Conservation (phyloP, 2,888 invertebrate species). For the Noctua pronuba region DNA sequence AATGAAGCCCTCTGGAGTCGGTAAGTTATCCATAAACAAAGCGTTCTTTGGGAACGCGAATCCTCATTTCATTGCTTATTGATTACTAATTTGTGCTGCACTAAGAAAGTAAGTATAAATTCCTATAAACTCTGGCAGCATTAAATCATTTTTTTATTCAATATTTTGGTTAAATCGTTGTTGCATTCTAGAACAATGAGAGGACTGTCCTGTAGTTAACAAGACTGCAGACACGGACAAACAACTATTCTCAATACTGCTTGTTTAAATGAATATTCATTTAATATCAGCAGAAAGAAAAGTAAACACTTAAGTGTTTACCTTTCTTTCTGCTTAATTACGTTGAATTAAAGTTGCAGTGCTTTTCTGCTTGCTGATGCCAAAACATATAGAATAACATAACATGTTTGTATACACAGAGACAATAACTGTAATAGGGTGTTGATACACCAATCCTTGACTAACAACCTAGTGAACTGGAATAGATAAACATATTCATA, state of each 20-base stretch:
- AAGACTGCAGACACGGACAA: slow-evolving; percentile 6
- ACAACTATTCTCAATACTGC: not conserved
- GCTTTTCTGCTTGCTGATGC: not conserved
- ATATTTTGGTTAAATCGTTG: not conserved
- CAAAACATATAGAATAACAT: not conserved
- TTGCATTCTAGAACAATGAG: slow-evolving; percentile 7
- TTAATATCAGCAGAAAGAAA: not conserved
- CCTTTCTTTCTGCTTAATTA: too few relatives aligned
- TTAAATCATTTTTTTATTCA: not conserved
- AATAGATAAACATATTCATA: not conserved
- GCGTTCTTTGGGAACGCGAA: slow-evolving; percentile 22
- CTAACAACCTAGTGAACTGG: not conserved
- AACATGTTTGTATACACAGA: not conserved
- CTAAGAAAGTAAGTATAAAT: not conserved
- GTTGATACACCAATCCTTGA: not conserved
- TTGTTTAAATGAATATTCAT: slow-evolving; percentile 19
- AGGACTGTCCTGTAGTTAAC: not conserved
- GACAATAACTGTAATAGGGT: not conserved
- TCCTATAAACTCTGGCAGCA: not conserved
- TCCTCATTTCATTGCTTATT: not conserved
- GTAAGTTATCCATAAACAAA: slow-evolving; percentile 53
- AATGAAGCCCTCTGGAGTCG: slow-evolving; percentile 14
- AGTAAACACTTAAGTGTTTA: not conserved
- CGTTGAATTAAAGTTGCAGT: not conserved
- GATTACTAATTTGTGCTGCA: not conserved